phyloP scores from a whole-genome alignment of 2,888 invertebrate genomes.

The Tetanocera ferruginea region DNA sequence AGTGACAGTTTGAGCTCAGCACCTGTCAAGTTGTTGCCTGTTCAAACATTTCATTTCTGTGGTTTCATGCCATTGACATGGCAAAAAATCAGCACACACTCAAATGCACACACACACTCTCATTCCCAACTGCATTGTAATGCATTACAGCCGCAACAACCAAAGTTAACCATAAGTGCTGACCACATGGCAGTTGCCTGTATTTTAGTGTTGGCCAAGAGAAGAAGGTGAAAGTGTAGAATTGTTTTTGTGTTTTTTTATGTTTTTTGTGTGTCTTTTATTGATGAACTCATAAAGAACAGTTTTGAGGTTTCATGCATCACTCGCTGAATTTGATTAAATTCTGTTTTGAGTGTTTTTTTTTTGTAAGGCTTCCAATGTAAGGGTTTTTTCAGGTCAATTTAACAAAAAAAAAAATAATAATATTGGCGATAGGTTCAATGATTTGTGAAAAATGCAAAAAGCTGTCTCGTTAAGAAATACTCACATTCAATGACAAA shows the following conservation, averaged over 20 bases:
- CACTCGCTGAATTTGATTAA: background rate
- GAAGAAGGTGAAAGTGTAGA: background rate
- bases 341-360: background rate
- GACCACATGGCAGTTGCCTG: conserved; percentile 11
- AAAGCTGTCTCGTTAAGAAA: too few species aligned
- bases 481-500: too few species aligned
- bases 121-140: background rate
- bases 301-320: conserved; percentile 10
- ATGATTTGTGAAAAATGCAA: too few species aligned
- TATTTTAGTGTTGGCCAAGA: background rate
- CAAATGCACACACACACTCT: background rate
- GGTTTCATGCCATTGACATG: conserved; percentile 19
- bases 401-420: too few species aligned
- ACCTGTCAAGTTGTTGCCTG: conserved; percentile 23
- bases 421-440: too few species aligned
- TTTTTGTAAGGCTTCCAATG: background rate
- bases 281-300: background rate
- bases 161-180: conserved; percentile 4
- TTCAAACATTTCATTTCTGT: conserved; percentile 25
- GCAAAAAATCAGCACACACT: background rate
- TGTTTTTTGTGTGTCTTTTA: too few species aligned
- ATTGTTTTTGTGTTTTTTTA: too few species aligned
- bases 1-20: conserved; percentile 34
- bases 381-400: too few species aligned
- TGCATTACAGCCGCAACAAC: background rate